A percentile compares a stretch with the other conserved stretches of the same genome.
Evolutionary conservation across 1,140 invertebrate species (phyloP).

Genomic region (Steinernema khuongi): DNA sequence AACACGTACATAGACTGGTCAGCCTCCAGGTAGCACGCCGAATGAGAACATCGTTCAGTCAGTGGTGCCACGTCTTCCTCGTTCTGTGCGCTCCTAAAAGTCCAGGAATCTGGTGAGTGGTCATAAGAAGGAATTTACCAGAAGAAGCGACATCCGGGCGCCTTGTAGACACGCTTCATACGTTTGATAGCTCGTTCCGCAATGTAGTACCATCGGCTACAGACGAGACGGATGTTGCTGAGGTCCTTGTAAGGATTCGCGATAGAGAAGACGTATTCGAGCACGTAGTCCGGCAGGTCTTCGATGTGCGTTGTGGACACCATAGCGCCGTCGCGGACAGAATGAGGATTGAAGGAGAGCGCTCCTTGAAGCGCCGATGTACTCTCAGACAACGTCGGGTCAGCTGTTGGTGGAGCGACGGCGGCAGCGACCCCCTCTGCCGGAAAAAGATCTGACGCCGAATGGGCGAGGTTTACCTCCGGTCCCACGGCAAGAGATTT

Average conservation of each 20-base stretch:
- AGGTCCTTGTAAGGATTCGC: slow-evolving; percentile 83
- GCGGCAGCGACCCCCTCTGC: too few species aligned
- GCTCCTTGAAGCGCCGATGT: background rate
- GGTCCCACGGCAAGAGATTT: too few species aligned
- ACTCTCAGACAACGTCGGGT: background rate
- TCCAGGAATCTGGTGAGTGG: background rate
- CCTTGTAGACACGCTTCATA: slow-evolving; percentile 42
- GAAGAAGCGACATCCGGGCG: slow-evolving; percentile 42
- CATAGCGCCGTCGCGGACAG: background rate
- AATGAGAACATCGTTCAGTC: slow-evolving; percentile 82
- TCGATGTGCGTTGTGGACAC: slow-evolving; percentile 42
- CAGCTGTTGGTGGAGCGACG: background rate
- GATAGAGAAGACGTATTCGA: slow-evolving; percentile 82
- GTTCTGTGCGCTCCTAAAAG: slow-evolving; percentile 62
- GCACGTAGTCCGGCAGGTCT: slow-evolving; percentile 77
- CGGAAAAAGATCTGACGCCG: too few species aligned
- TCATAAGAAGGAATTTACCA: slow-evolving; percentile 22
- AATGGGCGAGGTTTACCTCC: too few species aligned
- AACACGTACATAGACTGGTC: slow-evolving; percentile 76
- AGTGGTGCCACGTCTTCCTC: slow-evolving; percentile 72
- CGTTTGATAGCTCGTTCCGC: slow-evolving; percentile 67
- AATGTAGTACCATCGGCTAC: slow-evolving; percentile 74
- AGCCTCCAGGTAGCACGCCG: slow-evolving; percentile 68
- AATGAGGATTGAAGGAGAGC: background rate
- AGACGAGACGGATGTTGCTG: slow-evolving; percentile 76